Percentiles rank a stretch among this genome's conserved stretches.
These are phyloP conservation scores for Zootoca vivipara DNA, from an alignment of 2,113 vertebrate species.

Conservation along the genomic window DNA sequence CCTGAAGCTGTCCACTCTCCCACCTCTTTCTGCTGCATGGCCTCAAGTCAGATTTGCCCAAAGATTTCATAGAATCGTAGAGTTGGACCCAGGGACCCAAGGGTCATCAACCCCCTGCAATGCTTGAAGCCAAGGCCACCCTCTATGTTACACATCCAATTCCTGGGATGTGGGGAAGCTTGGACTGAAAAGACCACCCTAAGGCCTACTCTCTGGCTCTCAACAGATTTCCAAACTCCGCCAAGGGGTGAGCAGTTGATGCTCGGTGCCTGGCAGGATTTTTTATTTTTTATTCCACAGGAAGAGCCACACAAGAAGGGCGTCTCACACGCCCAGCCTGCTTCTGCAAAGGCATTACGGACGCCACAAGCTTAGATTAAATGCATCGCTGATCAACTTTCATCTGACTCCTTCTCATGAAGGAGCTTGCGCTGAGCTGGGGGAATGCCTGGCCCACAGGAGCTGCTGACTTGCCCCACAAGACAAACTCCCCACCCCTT, in stretches of 20 bases:
- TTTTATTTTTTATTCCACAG: background rate
- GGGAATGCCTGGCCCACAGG: no score
- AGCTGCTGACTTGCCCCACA: no score
- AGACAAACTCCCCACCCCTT: background rate
- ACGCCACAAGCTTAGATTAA: background rate
- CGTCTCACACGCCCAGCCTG: background rate
- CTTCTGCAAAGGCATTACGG: background rate
- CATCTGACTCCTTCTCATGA: background rate
- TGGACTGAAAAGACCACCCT: background rate
- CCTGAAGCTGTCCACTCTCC: background rate
- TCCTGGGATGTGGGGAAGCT: background rate
- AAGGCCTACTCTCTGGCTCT: background rate
- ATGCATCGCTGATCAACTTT: slow-evolving; percentile 13
- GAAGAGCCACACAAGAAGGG: background rate
- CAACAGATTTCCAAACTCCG: background rate
- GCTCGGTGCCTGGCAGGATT: background rate
- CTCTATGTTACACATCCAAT: background rate
- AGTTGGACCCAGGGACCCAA: no score
- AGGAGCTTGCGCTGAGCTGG: background rate
- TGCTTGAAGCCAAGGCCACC: no score
- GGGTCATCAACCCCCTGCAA: no score
- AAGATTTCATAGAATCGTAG: background rate
- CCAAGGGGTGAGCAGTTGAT: background rate
- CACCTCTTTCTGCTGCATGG: background rate
- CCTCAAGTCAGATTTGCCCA: background rate